These are phyloP conservation scores for Galeopsomyia nigrocyanea DNA, from an alignment of 2,888 invertebrate species.

Conservation along the genomic window DNA sequence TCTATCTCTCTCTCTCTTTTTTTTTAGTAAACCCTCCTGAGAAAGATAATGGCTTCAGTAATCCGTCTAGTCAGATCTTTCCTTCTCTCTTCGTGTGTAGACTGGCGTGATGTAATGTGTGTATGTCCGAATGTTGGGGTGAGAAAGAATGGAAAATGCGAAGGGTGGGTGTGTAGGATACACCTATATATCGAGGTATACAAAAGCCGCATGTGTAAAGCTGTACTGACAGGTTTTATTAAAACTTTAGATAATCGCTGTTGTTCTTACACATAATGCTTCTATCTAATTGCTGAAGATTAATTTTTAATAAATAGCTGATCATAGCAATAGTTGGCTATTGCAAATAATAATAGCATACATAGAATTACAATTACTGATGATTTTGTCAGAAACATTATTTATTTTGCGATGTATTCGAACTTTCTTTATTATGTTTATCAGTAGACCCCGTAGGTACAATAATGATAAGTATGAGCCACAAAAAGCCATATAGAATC, in stretches of 20 bases:
- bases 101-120: constrained; percentile 1
- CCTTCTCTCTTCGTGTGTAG: constrained; percentile 1
- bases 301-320: too few relatives aligned
- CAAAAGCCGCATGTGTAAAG: constrained; percentile 13
- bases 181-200: too few relatives aligned
- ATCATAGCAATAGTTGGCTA: too few relatives aligned
- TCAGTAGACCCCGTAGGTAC: too few relatives aligned
- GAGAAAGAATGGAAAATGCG: constrained; percentile 4
- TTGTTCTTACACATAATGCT: background rate
- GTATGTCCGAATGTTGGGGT: constrained; percentile 1
- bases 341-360: too few relatives aligned
- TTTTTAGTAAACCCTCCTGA: constrained; percentile 47
- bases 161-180: constrained; percentile 1
- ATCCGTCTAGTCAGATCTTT: constrained; percentile 60
- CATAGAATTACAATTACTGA: too few relatives aligned
- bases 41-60: constrained; percentile 65
- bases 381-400: too few relatives aligned
- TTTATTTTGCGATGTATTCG: too few relatives aligned
- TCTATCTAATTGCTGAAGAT: too few relatives aligned
- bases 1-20: constrained; percentile 49
- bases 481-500: background rate
- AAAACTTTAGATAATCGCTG: too few relatives aligned
- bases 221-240: background rate
- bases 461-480: too few relatives aligned
- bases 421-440: too few relatives aligned